phyloP scores from a whole-genome alignment of 2,113 vertebrate genomes.

The Labeo catla region DNA sequence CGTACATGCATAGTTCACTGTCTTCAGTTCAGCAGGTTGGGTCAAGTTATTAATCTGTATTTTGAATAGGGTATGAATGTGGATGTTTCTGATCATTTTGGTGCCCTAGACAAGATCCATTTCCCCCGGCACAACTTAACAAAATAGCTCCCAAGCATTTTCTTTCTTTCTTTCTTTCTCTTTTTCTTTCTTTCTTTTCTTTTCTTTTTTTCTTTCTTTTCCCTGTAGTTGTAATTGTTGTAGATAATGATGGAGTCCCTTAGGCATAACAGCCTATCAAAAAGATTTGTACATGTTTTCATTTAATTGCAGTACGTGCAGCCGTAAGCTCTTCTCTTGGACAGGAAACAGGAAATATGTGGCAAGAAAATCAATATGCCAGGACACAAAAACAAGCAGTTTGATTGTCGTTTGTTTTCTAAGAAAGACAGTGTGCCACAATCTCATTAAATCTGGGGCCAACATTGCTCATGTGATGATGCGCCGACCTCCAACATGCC shows the following conservation, averaged over 20 bases:
- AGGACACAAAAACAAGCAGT: constrained; percentile 38
- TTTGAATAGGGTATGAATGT: not conserved
- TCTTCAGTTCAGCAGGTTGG: not conserved
- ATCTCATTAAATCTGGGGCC: constrained; percentile 44
- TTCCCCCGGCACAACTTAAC: too few species aligned
- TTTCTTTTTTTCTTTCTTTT: not conserved
- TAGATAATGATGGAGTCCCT: not conserved
- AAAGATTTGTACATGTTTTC: not conserved
- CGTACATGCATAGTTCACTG: not conserved
- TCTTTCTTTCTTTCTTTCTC: too few species aligned
- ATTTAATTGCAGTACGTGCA: constrained; percentile 29
- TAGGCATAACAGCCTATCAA: not conserved
- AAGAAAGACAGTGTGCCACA: constrained; percentile 31
- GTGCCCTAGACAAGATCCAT: too few species aligned
- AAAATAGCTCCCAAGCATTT: too few species aligned
- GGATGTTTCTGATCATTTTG: too few species aligned
- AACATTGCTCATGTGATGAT: constrained; percentile 19
- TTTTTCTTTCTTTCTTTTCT: not conserved
- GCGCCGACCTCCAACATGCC: constrained; percentile 21
- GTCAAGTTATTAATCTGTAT: not conserved
- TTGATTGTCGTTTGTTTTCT: constrained; percentile 33
- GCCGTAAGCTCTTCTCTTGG: constrained; percentile 36
- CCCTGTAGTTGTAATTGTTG: not conserved
- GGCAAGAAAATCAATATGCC: constrained; percentile 53
- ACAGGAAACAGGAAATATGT: not conserved